phyloP scores from a whole-genome alignment of 2,888 invertebrate species.

The Cotesia congregata region DNA sequence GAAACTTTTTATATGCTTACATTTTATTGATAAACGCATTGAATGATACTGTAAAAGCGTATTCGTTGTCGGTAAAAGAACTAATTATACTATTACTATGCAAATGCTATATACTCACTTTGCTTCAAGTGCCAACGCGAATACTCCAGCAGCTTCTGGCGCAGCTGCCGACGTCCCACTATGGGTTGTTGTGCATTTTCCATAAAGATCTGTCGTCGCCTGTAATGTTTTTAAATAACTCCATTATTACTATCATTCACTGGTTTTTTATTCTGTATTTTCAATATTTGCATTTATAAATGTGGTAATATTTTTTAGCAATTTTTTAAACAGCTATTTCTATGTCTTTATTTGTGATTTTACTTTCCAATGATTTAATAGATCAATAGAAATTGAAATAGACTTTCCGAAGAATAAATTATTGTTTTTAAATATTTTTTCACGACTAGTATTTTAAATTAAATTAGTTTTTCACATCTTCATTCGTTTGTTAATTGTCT shows the following conservation, averaged over 20 bases:
- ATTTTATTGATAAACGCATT: background rate
- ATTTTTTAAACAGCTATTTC: no score
- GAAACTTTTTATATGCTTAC: background rate
- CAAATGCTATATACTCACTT: slow-evolving; percentile 80
- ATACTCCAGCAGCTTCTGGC: slow-evolving; percentile 98
- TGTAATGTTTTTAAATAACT: slow-evolving; percentile 59
- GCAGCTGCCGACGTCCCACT: slow-evolving; percentile 99
- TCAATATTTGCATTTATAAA: background rate
- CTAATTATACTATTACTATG: background rate
- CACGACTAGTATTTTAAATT: no score
- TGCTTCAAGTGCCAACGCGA: slow-evolving; percentile 96
- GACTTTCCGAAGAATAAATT: no score
- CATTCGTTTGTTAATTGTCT: no score
- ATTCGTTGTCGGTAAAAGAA: background rate
- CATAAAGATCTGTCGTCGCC: slow-evolving; percentile 98
- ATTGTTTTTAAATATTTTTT: no score
- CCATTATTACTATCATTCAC: background rate
- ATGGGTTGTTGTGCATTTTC: slow-evolving; percentile 98
- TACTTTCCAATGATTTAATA: no score
- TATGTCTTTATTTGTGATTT: no score
- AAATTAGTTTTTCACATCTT: no score
- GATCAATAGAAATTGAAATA: no score
- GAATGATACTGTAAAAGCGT: background rate
- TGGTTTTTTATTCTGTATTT: background rate
- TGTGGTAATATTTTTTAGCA: background rate